These are phyloP conservation scores for Drosophila obscura DNA, from an alignment of 1,140 invertebrate species.

Conservation along the genomic window DNA sequence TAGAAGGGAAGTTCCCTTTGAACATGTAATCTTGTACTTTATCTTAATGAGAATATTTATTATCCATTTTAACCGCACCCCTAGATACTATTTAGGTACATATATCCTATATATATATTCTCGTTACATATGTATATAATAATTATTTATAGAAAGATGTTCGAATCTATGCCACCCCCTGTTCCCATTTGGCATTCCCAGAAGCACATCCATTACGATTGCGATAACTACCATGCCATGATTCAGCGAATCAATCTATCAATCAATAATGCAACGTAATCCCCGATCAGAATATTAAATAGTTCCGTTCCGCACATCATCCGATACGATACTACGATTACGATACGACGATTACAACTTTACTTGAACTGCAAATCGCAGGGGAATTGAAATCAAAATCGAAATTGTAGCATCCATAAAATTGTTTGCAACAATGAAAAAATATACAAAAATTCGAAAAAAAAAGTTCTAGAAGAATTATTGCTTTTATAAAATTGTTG, in stretches of 20 bases:
- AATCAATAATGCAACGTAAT: conserved; percentile 7
- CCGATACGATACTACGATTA: conserved; percentile 1
- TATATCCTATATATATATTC: no score
- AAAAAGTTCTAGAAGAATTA: conserved; percentile 23
- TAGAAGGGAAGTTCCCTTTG: no score
- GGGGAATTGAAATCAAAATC: conserved; percentile 30
- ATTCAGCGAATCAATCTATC: no score
- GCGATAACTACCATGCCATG: background rate
- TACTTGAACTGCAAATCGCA: background rate
- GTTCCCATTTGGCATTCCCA: background rate
- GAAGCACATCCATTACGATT: background rate
- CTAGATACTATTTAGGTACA: no score
- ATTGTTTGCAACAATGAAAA: conserved; percentile 30
- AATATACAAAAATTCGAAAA: background rate
- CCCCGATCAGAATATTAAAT: conserved; percentile 16
- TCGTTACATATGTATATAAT: no score
- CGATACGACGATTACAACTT: conserved; percentile 8
- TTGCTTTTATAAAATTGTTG: conserved; percentile 32
- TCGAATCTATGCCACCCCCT: no score
- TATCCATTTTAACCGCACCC: no score
- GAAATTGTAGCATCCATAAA: conserved; percentile 28
- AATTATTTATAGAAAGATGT: no score
- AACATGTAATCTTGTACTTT: no score
- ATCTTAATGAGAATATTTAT: no score
- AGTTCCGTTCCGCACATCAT: conserved; percentile 4